phyloP scores from a whole-genome alignment of 2,797 vertebrate species.

The Phyllotis vaccarum region DNA sequence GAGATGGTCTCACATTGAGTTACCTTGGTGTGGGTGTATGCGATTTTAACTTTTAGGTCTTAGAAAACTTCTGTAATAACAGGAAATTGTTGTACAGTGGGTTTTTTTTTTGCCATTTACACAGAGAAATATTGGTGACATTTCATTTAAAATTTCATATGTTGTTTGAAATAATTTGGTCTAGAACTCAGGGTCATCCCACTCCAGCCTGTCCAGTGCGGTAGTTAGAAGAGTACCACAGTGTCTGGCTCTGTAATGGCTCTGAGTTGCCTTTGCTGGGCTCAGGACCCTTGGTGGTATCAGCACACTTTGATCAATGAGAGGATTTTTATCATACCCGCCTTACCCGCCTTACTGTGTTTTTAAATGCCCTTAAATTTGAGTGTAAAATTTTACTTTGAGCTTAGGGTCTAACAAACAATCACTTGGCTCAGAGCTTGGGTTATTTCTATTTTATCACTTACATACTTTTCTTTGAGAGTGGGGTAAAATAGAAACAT shows the following conservation, averaged over 20 bases:
- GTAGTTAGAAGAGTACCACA: not conserved
- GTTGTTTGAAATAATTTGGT: constrained; percentile 56
- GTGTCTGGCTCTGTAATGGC: not conserved
- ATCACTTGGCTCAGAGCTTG: constrained; percentile 6
- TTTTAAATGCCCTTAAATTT: constrained; percentile 44
- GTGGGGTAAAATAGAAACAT: not conserved
- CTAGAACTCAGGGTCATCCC: not conserved
- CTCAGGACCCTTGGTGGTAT: not conserved
- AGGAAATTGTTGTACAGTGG: constrained; percentile 69
- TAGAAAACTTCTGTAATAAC: constrained; percentile 62
- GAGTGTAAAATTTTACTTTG: constrained; percentile 31
- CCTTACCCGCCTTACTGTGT: constrained; percentile 43
- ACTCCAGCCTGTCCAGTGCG: not conserved
- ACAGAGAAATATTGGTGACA: constrained; percentile 18
- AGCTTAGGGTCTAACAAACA: constrained; percentile 16
- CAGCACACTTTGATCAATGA: not conserved
- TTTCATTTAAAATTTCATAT: constrained; percentile 64
- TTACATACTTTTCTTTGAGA: constrained; percentile 55
- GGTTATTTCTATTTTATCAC: constrained; percentile 15
- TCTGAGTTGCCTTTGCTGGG: constrained; percentile 9
- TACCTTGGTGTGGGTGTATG: constrained; percentile 52
- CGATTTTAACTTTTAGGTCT: constrained; percentile 56
- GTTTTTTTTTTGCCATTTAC: constrained; percentile 67
- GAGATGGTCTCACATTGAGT: constrained; percentile 59
- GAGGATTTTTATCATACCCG: not conserved